phyloP scores from a whole-genome alignment of 2,113 vertebrate species.

The Cnemophilus loriae region DNA sequence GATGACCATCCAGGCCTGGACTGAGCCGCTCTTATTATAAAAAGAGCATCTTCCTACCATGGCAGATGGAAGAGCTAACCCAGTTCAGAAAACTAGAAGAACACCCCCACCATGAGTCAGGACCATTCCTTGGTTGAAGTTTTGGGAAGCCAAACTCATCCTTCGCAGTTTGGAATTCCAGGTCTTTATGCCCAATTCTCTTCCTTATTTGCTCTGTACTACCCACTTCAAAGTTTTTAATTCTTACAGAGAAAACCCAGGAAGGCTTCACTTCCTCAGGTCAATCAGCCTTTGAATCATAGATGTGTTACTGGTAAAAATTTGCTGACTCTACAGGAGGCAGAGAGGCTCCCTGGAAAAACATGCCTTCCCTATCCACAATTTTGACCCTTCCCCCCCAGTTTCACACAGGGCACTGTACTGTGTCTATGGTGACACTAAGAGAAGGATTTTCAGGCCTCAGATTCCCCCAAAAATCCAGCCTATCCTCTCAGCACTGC shows the following conservation, averaged over 20 bases:
- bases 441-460: background rate
- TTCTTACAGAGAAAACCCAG: background rate
- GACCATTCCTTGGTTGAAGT: background rate
- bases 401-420: background rate
- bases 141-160: background rate
- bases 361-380: background rate
- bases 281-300: background rate
- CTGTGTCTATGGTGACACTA: background rate
- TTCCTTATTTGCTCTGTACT: background rate
- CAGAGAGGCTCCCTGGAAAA: background rate
- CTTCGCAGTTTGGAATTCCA: background rate
- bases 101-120: background rate
- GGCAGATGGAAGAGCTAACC: background rate
- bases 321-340: background rate
- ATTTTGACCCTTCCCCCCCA: background rate
- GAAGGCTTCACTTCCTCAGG: background rate
- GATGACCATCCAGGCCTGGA: background rate
- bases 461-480: background rate
- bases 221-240: background rate
- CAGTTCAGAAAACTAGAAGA: background rate
- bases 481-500: background rate
- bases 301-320: background rate
- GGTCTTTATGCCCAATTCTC: background rate
- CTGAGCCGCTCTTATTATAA: background rate
- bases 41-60: background rate